Evolutionary conservation across 2,888 invertebrate species (phyloP), one percentile per base, ranked within the genome.

Genomic region (Eupithecia abbreviata): DNA sequence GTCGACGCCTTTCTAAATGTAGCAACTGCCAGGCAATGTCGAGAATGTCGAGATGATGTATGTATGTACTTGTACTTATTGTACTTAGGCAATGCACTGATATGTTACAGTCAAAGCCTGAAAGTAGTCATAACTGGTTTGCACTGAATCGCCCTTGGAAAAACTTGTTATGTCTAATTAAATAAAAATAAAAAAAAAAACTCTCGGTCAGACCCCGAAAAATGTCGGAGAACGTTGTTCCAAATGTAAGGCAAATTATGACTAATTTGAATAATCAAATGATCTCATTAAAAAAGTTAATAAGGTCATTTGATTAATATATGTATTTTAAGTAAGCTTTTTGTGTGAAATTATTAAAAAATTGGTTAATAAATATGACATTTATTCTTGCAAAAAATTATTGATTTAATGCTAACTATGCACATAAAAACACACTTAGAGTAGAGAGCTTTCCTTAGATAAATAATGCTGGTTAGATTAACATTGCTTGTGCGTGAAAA

Each of bases 1-100:
- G 45, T 3, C 70, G 10, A 30, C 70, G 71, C 75, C 75, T 71
- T 75, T 75, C 75, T 75, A 75, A 67, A 75, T 75, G 71, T 66
- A 67, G 75, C 71, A 75, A 71, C 49, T 47, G 30, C 18, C 30
- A 51, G 15, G 12, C 41, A 13, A 47, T 69, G 62, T 51, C 67
- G 67, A 45, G 67, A 30, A 30, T 30, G 43, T 68, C 67, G 67
- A 45, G 67, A 45, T 45, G 45, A 68, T 62, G 62, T 62, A 9
- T 7, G 18, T 4, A 43, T 43, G 43, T 43, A 7, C 7, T 47
- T 6, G 47, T 30, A 62, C 62, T 30, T 62, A 62, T 62, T 62
- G 62, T 68, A 68, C 67, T 68, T 68, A 4, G 67, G 67, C 67
- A 68, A 68, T 67, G 67, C 43, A 66, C n/a, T 45, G 67, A 68